phyloP scores from a whole-genome alignment of 2,113 vertebrate species.

The Callopanchax toddi region DNA sequence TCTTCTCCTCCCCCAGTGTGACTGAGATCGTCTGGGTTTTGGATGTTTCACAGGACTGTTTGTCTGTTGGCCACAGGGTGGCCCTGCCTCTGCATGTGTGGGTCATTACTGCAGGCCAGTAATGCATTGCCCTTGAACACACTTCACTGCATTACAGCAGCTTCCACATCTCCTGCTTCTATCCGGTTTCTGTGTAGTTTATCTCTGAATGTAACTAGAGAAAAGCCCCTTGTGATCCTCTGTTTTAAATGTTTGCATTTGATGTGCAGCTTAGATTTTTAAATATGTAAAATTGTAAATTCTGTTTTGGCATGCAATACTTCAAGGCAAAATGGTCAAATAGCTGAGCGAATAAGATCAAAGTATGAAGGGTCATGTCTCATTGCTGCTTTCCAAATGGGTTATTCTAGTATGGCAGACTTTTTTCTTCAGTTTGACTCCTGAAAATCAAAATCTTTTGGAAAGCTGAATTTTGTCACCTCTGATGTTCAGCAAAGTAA shows the following conservation, averaged over 20 bases:
- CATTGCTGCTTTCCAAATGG: neutral
- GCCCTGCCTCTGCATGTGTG: constrained; percentile 56
- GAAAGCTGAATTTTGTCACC: neutral
- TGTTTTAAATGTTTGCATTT: neutral
- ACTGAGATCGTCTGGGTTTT: constrained; percentile 19
- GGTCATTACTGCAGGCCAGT: constrained; percentile 44
- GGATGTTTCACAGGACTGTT: constrained; percentile 20
- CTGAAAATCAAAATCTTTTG: neutral
- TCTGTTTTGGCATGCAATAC: neutral
- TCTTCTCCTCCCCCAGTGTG: constrained; percentile 8
- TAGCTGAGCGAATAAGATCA: no score
- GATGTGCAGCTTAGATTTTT: neutral
- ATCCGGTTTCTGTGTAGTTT: neutral
- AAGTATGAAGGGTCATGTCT: neutral
- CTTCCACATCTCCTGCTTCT: constrained; percentile 7
- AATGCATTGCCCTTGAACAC: constrained; percentile 56
- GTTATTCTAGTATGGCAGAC: neutral
- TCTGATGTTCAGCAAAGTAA: neutral
- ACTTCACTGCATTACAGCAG: constrained; percentile 32
- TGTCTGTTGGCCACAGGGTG: constrained; percentile 60
- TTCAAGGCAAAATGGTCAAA: no score
- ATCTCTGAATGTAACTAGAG: neutral
- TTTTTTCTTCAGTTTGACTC: neutral
- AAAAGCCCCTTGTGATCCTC: no score
- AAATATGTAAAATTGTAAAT: neutral